Base-by-base conservation (phyloP, 2,797 vertebrate species). In the Rhincodon typus region DNA sequence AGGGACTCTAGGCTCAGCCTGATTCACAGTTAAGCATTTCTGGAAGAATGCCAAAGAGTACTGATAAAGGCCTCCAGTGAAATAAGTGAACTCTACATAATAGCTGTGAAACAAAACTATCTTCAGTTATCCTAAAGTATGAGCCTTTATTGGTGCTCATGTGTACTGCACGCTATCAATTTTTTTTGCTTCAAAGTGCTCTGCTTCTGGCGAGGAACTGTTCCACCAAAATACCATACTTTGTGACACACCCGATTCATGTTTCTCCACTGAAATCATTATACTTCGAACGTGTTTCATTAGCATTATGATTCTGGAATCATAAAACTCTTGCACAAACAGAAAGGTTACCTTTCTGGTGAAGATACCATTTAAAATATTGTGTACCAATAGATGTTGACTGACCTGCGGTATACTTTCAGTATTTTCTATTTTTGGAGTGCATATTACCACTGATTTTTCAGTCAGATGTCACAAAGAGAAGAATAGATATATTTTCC, bases 41-140 rank as follows among this genome's bases (percentile, higher is more conserved):
- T 74, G 94, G 94, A 74, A 74, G 94, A 53, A 50, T 77, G 94
- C 94, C 94, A 95, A 62, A 57, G 46, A 34, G 90, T 42, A 69
- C 90, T 69, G 90, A 69, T 93, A 77, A 77, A 57, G 70, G 69
- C 69, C 70, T 77, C 46, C 70, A 74, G 25, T 94, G 13, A 95
- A 95, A 34, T 57, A 50, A 95, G 7, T 50, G 27, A 50, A 74
- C 46, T 77, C 46, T 27, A 23, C 42, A 77, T 50, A 50, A 94
- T 38, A 50, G 70, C 25, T 53, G 46, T 0, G 30, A 42, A 74
- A 53, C 42, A 53, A 95, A 95, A 95, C 42, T 95, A 53, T 74
- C 70, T 95, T 94, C 67, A 94, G 27, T 72, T 50, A 72, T 69
- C 94, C 70, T 42, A 53, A 15, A 10, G 69, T 69, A 70, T 10